These are phyloP conservation scores for Pristionchus mayeri DNA, from an alignment of 2,888 invertebrate genomes.

Conservation along the genomic window DNA sequence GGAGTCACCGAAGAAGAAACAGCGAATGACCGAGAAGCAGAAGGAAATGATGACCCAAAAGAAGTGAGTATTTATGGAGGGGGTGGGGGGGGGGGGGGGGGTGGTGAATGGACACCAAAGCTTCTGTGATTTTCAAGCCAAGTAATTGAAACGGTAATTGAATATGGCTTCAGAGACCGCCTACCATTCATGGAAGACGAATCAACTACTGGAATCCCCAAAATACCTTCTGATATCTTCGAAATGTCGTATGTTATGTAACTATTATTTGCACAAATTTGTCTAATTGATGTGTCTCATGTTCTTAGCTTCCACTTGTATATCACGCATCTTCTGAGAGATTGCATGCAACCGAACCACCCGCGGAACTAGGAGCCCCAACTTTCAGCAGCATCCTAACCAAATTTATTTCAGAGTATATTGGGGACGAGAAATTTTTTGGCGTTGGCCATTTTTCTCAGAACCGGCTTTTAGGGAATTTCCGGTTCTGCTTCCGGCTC, in stretches of 20 bases:
- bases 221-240: conserved; percentile 21
- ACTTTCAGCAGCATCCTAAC: too few species aligned
- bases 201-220: not conserved
- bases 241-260: conserved; percentile 40
- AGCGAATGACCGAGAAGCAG: conserved; percentile 40
- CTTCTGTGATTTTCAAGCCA: too few species aligned
- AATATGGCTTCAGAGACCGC: not conserved
- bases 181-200: conserved; percentile 41
- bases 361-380: too few species aligned
- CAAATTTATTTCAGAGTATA: too few species aligned
- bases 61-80: not conserved
- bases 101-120: not conserved
- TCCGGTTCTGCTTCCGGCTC: too few species aligned
- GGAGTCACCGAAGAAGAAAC: conserved; percentile 8
- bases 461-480: too few species aligned
- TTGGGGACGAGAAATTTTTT: too few species aligned
- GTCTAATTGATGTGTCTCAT: not conserved
- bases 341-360: too few species aligned
- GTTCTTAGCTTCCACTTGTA: too few species aligned
- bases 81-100: not conserved
- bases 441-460: too few species aligned
- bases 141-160: too few species aligned
- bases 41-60: conserved; percentile 41
- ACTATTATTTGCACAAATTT: not conserved
- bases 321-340: too few species aligned